phyloP scores from a whole-genome alignment of 2,797 vertebrate genomes.

The Eospalax fontanierii region DNA sequence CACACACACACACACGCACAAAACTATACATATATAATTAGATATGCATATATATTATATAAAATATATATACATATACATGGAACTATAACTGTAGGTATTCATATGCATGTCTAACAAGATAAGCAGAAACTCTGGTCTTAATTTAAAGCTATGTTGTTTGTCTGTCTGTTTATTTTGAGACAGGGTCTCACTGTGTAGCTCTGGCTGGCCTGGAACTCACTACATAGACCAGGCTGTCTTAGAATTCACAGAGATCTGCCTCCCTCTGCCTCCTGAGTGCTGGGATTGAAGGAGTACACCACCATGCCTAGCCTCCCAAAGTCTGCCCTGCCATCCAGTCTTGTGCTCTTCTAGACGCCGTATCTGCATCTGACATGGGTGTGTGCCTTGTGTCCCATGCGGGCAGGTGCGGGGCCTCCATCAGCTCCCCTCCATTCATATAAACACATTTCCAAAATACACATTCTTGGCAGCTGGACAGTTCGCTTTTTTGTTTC shows the following conservation, averaged over 20 bases:
- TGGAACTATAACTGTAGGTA: not conserved
- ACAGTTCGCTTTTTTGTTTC: too few relatives aligned
- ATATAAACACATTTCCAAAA: not conserved
- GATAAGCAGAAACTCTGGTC: not conserved
- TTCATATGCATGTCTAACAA: not conserved
- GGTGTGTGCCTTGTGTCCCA: fast-evolving
- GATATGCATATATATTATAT: not conserved
- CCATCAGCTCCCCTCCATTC: not conserved
- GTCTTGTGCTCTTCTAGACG: too few relatives aligned
- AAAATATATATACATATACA: not conserved
- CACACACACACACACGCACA: not conserved
- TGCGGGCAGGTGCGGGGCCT: not conserved
- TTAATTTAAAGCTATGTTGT: not conserved
- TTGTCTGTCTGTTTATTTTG: too few relatives aligned
- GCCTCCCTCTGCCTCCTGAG: too few relatives aligned
- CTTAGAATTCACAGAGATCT: too few relatives aligned
- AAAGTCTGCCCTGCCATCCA: not conserved
- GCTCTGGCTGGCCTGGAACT: too few relatives aligned
- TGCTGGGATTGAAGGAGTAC: too few relatives aligned
- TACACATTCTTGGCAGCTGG: not conserved
- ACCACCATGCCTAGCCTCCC: not conserved
- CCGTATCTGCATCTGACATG: not conserved
- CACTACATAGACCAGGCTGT: too few relatives aligned
- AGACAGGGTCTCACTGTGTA: too few relatives aligned
- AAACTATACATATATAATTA: not conserved